phyloP scores from a whole-genome alignment of 2,888 invertebrate species.

The Metalampra italica region DNA sequence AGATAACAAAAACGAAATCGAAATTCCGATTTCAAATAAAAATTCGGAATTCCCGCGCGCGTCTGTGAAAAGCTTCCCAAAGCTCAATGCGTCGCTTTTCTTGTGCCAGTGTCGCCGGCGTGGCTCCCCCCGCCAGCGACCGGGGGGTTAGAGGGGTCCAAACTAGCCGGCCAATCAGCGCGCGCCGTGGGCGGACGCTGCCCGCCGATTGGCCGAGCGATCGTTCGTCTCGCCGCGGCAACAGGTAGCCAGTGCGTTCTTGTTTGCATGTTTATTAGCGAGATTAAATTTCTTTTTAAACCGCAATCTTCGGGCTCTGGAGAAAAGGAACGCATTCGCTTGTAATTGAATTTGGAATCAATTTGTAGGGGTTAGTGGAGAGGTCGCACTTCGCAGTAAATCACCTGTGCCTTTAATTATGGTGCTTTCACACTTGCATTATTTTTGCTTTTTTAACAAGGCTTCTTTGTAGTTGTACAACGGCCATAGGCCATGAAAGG shows the following conservation, averaged over 20 bases:
- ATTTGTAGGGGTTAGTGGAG: conserved; percentile 29
- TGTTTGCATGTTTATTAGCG: conserved; percentile 77
- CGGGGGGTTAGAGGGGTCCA: no score
- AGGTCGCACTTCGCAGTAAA: conserved; percentile 28
- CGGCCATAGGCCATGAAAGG: no score
- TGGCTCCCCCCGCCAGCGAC: no score
- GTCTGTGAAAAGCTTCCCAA: conserved; percentile 70
- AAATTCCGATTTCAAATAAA: conserved; percentile 6
- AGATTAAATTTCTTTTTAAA: conserved; percentile 73
- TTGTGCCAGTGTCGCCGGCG: conserved; percentile 68
- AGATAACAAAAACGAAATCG: conserved; percentile 16
- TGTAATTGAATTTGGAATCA: conserved; percentile 43
- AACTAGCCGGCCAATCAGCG: conserved; percentile 51
- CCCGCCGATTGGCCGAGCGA: conserved; percentile 55
- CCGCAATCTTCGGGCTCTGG: conserved; percentile 50
- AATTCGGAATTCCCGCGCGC: conserved; percentile 46
- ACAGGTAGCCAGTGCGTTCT: conserved; percentile 75
- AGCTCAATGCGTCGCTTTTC: conserved; percentile 77
- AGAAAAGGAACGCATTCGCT: conserved; percentile 43
- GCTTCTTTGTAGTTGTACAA: no score
- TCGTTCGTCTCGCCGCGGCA: conserved; percentile 69
- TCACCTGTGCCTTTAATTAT: conserved; percentile 20
- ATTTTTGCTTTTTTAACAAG: no score
- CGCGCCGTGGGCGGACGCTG: conserved; percentile 69
- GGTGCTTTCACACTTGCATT: conserved; percentile 11